A percentile compares a stretch with the other conserved stretches of the same genome.
These are phyloP conservation scores for Melanotaenia duboulayi DNA, from an alignment of 2,113 vertebrate genomes.

Conservation along the genomic window DNA sequence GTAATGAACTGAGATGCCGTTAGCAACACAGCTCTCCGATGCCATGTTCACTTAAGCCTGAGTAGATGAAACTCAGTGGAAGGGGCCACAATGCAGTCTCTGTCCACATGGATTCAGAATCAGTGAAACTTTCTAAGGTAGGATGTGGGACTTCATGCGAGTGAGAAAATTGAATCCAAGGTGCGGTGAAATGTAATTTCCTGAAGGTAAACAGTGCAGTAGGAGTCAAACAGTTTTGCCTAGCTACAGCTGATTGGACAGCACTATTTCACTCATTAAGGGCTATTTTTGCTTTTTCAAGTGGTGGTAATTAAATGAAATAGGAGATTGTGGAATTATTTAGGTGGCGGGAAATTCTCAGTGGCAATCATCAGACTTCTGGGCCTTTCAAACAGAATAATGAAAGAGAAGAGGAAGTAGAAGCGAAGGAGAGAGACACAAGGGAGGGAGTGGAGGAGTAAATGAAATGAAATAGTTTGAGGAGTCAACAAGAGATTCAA, in stretches of 20 bases:
- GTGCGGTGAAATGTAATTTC: slow-evolving; percentile 32
- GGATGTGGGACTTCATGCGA: neutral
- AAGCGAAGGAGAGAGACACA: slow-evolving; percentile 7
- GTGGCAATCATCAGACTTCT: slow-evolving; percentile 26
- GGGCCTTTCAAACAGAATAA: slow-evolving; percentile 33
- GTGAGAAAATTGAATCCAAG: slow-evolving; percentile 22
- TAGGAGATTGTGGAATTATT: slow-evolving; percentile 43
- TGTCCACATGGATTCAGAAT: slow-evolving; percentile 24
- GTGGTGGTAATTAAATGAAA: neutral
- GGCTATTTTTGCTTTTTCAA: neutral
- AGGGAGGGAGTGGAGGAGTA: neutral
- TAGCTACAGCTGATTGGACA: neutral
- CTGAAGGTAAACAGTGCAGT: slow-evolving; percentile 22
- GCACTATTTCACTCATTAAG: neutral
- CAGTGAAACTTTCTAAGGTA: neutral
- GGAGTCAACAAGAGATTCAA: slow-evolving; percentile 17
- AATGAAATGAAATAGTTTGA: neutral
- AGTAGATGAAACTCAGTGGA: slow-evolving; percentile 31
- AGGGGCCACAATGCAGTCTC: slow-evolving; percentile 38
- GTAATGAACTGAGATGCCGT: slow-evolving; percentile 17
- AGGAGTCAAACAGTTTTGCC: slow-evolving; percentile 4
- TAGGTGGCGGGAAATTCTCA: slow-evolving; percentile 29
- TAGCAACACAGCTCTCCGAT: neutral
- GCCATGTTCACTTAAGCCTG: slow-evolving; percentile 4
- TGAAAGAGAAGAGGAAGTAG: slow-evolving; percentile 41